Percentiles rank a stretch among this genome's conserved stretches.
Conservation (phyloP, 1,140 invertebrate species). For the Andricus grossulariae region DNA sequence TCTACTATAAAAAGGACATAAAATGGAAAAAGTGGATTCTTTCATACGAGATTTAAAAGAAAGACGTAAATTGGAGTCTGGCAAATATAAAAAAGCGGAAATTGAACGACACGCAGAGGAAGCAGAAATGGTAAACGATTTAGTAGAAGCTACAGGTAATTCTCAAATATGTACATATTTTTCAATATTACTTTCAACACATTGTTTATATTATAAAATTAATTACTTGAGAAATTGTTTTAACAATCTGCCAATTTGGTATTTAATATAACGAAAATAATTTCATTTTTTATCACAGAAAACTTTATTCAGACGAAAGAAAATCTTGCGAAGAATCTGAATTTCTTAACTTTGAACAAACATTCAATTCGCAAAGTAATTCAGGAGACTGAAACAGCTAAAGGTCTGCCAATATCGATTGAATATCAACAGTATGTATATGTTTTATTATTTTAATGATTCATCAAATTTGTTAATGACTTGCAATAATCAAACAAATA, state of each 20-base stretch:
- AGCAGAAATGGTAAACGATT: slow-evolving; percentile 35
- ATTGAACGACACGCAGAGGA: slow-evolving; percentile 37
- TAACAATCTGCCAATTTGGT: neutral
- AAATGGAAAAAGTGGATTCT: slow-evolving; percentile 4
- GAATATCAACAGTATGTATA: slow-evolving; percentile 50
- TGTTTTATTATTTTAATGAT: neutral
- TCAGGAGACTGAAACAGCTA: slow-evolving; percentile 44
- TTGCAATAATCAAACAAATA: neutral
- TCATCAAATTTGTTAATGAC: slow-evolving; percentile 6
- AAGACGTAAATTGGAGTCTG: slow-evolving; percentile 29
- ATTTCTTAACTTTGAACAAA: slow-evolving; percentile 48
- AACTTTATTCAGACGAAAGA: slow-evolving; percentile 46
- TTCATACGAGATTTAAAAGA: slow-evolving; percentile 39
- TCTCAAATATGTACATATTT: neutral
- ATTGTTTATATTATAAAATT: slow-evolving; percentile 16
- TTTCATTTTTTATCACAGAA: neutral
- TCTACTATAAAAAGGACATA: neutral
- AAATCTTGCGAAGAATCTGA: slow-evolving; percentile 51
- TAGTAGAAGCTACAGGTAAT: slow-evolving; percentile 39
- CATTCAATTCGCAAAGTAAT: slow-evolving; percentile 54
- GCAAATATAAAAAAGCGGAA: slow-evolving; percentile 33
- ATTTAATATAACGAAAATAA: neutral
- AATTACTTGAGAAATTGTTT: slow-evolving; percentile 3
- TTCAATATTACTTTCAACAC: no score
- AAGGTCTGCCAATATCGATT: slow-evolving; percentile 57